Conservation (phyloP, 2,888 invertebrate species). For the Drosophila diplacantha region DNA sequence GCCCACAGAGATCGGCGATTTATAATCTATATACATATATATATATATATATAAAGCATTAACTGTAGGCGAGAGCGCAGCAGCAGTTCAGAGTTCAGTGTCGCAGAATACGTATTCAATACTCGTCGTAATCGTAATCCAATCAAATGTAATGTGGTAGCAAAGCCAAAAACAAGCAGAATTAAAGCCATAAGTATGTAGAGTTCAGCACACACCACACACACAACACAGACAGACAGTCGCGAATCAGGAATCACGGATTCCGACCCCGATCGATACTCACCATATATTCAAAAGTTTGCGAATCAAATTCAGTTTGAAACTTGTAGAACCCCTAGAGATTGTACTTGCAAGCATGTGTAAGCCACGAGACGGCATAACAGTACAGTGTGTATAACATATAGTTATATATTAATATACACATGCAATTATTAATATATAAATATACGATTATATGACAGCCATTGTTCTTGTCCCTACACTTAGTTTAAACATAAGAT, state of each 20-base stretch:
- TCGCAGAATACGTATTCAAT: constrained; percentile 36
- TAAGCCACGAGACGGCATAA: constrained; percentile 11
- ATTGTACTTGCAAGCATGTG: constrained; percentile 34
- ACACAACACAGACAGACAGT: constrained; percentile 3
- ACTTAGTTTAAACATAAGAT: constrained; percentile 65
- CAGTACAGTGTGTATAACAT: constrained; percentile 6
- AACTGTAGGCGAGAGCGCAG: constrained; percentile 22
- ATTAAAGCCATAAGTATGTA: constrained; percentile 31
- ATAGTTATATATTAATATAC: constrained; percentile 28
- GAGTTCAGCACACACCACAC: constrained; percentile 31
- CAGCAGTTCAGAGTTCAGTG: constrained; percentile 12
- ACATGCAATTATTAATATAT: constrained; percentile 14
- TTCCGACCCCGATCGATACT: constrained; percentile 8
- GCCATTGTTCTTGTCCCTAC: constrained; percentile 61
- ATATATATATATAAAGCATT: constrained; percentile 37
- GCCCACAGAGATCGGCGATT: constrained; percentile 17
- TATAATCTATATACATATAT: constrained; percentile 23
- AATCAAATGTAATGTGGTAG: constrained; percentile 39
- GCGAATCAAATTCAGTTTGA: constrained; percentile 65
- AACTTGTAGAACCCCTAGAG: constrained; percentile 57
- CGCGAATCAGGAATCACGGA: background rate
- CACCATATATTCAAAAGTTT: constrained; percentile 38
- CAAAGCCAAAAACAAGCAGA: constrained; percentile 22
- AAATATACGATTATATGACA: constrained; percentile 32
- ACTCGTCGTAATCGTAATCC: constrained; percentile 37